phyloP scores from a whole-genome alignment of 1,140 invertebrate genomes.

The Hypsibius dujardini region DNA sequence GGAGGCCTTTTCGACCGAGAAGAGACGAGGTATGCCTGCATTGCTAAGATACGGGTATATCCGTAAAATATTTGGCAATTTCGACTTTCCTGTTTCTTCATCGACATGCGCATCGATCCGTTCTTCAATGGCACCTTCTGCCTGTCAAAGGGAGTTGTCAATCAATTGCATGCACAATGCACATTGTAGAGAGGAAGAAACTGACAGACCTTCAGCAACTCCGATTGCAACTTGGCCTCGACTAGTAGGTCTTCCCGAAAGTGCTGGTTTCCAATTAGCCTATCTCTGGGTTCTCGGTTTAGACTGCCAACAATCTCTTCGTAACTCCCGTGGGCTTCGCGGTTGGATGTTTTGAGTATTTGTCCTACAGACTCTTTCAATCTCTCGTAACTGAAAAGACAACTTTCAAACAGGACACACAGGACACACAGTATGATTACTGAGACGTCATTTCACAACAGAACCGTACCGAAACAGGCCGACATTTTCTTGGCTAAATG shows the following conservation, averaged over 20 bases:
- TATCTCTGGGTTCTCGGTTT: background rate
- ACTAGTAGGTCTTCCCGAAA: background rate
- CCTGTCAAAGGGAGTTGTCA: background rate
- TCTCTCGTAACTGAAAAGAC: background rate
- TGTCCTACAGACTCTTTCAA: background rate
- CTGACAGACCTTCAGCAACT: background rate
- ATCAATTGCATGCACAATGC: background rate
- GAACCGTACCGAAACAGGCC: no score
- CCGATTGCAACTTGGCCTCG: background rate
- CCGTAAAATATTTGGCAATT: constrained; percentile 1
- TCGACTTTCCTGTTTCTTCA: constrained; percentile 10
- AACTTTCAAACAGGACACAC: no score
- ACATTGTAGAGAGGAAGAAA: background rate
- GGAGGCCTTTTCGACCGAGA: background rate
- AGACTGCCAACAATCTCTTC: background rate
- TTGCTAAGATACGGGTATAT: constrained; percentile 10
- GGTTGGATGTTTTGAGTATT: background rate
- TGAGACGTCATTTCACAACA: no score
- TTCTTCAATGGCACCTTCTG: constrained; percentile 14
- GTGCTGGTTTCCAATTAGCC: background rate
- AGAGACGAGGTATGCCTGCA: background rate
- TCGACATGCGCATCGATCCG: background rate
- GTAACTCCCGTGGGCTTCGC: background rate
- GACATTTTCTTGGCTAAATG: no score
- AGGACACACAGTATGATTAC: no score